Conservation (phyloP, 2,797 vertebrate species). For the Myotis pilosus region DNA sequence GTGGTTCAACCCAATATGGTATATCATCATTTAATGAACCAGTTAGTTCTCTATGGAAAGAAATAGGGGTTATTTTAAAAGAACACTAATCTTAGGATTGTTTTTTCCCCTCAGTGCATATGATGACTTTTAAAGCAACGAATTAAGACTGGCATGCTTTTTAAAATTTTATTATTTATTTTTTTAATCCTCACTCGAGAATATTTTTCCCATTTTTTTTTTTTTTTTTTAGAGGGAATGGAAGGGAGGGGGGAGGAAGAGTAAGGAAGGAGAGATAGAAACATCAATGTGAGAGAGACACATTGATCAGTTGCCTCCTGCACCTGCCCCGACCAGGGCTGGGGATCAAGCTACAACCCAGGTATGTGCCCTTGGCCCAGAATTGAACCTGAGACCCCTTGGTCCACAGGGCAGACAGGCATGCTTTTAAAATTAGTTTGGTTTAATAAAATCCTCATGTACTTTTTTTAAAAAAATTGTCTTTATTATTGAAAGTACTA, state of each 20-base stretch:
- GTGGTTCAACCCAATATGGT: neutral
- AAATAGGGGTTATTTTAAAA: conserved; percentile 26
- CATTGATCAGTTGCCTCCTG: neutral
- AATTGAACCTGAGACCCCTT: neutral
- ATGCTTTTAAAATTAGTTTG: neutral
- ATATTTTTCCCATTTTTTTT: no score
- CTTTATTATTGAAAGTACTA: no score
- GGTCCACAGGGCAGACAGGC: neutral
- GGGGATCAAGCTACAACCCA: neutral
- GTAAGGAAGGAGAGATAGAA: neutral
- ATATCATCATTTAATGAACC: neutral
- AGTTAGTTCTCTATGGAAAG: neutral
- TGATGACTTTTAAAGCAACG: conserved; percentile 27
- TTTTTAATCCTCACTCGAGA: no score
- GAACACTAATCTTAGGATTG: neutral
- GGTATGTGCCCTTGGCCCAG: neutral
- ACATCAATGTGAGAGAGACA: neutral
- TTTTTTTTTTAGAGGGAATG: neutral
- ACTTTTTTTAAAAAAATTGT: no score
- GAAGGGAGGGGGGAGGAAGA: neutral
- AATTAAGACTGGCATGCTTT: neutral
- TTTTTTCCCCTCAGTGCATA: neutral
- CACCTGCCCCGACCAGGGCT: neutral
- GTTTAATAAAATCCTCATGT: neutral
- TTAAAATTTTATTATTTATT: neutral